Evolutionary conservation across 2,113 vertebrate genomes (phyloP).

Genomic region (Cariama cristata): DNA sequence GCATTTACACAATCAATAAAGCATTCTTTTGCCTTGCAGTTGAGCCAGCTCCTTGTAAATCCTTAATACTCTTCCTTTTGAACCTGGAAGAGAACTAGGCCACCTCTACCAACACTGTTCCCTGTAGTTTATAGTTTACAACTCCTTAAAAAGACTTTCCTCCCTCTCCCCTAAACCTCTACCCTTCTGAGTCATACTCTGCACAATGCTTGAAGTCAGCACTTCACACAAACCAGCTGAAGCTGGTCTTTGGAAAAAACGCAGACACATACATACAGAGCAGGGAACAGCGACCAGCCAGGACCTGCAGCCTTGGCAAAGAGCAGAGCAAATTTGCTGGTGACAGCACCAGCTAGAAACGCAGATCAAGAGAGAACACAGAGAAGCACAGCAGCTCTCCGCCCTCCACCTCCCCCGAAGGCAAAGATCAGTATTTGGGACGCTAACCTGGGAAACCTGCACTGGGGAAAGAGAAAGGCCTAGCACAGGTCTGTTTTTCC

Average conservation of each 20-base stretch:
- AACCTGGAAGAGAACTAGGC: neutral
- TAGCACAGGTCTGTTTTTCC: neutral
- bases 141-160: neutral
- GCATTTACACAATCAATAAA: neutral
- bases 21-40: neutral
- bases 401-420: neutral
- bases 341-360: slow-evolving; percentile 13
- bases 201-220: neutral
- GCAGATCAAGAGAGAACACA: neutral
- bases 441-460: neutral
- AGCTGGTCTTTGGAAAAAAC: neutral
- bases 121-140: neutral
- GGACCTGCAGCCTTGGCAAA: slow-evolving; percentile 39
- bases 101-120: neutral
- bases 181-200: neutral
- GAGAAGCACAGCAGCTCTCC: neutral
- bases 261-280: neutral
- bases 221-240: neutral
- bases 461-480: neutral
- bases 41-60: neutral
- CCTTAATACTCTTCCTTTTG: neutral
- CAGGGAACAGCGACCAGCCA: neutral
- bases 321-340: neutral
- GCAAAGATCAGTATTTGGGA: neutral
- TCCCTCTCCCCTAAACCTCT: neutral